Base-by-base conservation (phyloP, 2,113 vertebrate genomes). In the Syngnathus floridae region DNA sequence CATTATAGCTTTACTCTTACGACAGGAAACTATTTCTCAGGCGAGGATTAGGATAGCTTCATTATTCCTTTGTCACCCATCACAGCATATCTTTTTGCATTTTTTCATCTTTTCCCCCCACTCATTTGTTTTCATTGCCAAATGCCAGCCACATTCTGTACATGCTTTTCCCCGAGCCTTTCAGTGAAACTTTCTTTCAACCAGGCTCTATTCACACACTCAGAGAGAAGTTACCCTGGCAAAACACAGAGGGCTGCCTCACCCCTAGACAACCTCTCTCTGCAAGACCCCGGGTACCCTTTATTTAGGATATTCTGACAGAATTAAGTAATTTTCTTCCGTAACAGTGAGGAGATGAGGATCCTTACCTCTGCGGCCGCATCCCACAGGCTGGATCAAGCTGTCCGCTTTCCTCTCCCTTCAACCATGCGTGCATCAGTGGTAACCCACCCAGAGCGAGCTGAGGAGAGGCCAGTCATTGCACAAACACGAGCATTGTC, bases 401-500 rank as follows among this genome's bases (percentile, higher is more conserved):
- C 78, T 64, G 81, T 87, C 81, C 71, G 56, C 86, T 85, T 81
- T 76, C 67, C 80, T 80, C 75, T 83, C 84, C 69, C 83, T 76
- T 79, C 82, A 86, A 84, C 83, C 86, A 79, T 84, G 82, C 68
- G 64, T 82, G 82, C 80, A 80, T 85, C 75, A 80, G 66, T 67
- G 80, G 82, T 84, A 83, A 86, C 87, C 75, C 84, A 76, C 87
- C 86, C 81, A 82, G 82, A 90, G 86, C 71, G 35, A 81, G 76
- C 73, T 73, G 82, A 87, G 82, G 82, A 83, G 26, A 31, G 26
- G 71, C 79, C 80, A 75, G 86, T 89, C 74, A 75, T 86, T 90
- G 86, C 87, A 92, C 86, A 92, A 92, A 91, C 86, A 88, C 78
- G 55, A 88, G 87, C 82, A 90, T 92, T 92, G 91, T 92, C 80